These are phyloP conservation scores for Urosaurus nigricauda DNA, from an alignment of 2,797 vertebrate genomes.

Conservation along the genomic window DNA sequence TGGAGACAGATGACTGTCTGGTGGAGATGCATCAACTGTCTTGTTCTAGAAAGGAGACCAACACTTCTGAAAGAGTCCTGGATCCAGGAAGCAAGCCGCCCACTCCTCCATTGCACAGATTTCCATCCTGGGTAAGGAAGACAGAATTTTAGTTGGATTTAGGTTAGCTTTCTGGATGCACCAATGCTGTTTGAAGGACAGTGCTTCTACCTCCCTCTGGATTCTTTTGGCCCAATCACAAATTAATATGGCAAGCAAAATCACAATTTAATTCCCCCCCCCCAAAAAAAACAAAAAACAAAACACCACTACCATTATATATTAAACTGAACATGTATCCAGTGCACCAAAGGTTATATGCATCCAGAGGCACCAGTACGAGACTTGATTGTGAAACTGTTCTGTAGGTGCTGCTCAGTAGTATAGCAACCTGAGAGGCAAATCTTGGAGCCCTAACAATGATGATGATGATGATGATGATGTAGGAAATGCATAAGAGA, in stretches of 20 bases:
- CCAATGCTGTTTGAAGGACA: too few species aligned
- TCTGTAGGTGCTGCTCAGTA: too few species aligned
- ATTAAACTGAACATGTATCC: too few species aligned
- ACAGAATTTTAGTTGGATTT: neutral
- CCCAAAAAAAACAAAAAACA: neutral
- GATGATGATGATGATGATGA: too few species aligned
- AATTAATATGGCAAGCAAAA: too few species aligned
- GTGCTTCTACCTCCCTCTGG: neutral
- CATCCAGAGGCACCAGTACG: neutral
- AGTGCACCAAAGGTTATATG: too few species aligned
- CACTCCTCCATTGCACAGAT: conserved; percentile 92
- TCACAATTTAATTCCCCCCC: neutral
- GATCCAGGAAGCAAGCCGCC: conserved; percentile 85
- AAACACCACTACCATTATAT: too few species aligned
- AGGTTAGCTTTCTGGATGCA: neutral
- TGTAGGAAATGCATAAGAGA: too few species aligned
- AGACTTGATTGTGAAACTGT: too few species aligned
- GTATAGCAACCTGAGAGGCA: too few species aligned
- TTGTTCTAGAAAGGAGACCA: conserved; percentile 64
- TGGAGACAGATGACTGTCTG: conserved; percentile 82
- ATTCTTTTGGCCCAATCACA: too few species aligned
- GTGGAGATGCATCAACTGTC: conserved; percentile 68
- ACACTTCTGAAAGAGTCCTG: conserved; percentile 71
- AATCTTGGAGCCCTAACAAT: too few species aligned
- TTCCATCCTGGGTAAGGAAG: conserved; percentile 93